Conservation (phyloP, 2,888 invertebrate species). For the Dendrolimus pini region DNA sequence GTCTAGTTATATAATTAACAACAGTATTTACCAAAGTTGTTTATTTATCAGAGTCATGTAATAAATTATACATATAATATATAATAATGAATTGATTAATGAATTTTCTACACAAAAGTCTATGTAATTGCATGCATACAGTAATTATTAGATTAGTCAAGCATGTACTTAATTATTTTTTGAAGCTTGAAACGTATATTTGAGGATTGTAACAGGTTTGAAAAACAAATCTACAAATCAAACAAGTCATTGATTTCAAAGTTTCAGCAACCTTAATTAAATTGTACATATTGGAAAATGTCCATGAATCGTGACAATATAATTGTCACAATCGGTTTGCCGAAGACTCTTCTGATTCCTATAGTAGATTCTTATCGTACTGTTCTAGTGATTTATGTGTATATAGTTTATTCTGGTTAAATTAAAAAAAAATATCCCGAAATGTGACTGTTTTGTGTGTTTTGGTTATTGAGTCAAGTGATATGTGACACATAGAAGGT, state of each 20-base stretch:
- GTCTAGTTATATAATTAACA: too few relatives aligned
- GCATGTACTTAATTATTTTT: too few relatives aligned
- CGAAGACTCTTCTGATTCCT: background rate
- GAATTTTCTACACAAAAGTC: too few relatives aligned
- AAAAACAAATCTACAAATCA: background rate
- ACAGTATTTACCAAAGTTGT: too few relatives aligned
- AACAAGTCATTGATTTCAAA: background rate
- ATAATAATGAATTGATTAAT: too few relatives aligned
- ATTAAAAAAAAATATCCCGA: background rate
- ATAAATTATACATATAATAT: too few relatives aligned
- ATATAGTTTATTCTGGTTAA: too few relatives aligned
- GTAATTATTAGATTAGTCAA: too few relatives aligned
- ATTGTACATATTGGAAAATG: conserved; percentile 37
- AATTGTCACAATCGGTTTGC: conserved; percentile 40
- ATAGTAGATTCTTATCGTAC: background rate
- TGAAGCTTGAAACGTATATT: too few relatives aligned
- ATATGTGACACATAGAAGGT: too few relatives aligned
- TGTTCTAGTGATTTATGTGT: background rate
- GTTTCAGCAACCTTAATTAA: conserved; percentile 11
- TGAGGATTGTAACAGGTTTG: background rate
- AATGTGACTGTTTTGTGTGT: background rate
- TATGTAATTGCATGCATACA: too few relatives aligned
- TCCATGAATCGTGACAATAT: conserved; percentile 46
- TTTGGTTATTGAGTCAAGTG: background rate
- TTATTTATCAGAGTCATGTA: too few relatives aligned